Conservation (phyloP, 1,140 invertebrate genomes). For the Tetragonula clypearis region DNA sequence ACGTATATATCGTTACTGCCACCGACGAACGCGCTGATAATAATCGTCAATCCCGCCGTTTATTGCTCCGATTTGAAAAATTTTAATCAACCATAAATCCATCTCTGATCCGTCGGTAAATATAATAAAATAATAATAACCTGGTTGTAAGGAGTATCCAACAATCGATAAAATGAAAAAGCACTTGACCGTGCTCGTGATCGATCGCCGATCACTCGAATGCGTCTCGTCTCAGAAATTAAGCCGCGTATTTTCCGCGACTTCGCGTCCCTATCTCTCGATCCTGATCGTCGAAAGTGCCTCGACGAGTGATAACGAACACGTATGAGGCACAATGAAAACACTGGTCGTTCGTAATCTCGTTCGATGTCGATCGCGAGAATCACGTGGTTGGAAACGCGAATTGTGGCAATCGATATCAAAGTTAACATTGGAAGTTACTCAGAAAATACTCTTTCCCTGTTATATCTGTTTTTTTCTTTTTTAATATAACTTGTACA, state of each 20-base stretch:
- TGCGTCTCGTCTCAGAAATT: not conserved
- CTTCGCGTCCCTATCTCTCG: not conserved
- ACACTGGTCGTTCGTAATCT: not conserved
- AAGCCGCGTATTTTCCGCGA: not conserved
- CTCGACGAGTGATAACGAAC: not conserved
- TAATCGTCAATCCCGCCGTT: not conserved
- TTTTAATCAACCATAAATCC: not conserved
- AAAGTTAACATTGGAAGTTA: not conserved
- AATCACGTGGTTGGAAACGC: not conserved
- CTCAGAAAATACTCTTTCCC: not conserved
- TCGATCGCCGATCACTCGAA: not conserved
- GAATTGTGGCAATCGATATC: not conserved
- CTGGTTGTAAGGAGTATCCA: too few species aligned
- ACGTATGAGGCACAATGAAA: not conserved
- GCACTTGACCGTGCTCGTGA: not conserved
- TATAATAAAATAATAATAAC: not conserved
- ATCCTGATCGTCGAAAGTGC: not conserved
- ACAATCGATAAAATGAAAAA: not conserved
- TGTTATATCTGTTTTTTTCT: not conserved
- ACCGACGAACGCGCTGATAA: not conserved
- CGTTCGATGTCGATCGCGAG: not conserved
- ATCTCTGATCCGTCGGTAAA: not conserved
- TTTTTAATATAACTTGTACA: too few species aligned
- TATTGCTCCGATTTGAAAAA: not conserved
- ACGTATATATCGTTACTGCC: not conserved